Percentiles rank a stretch among this genome's conserved stretches.
Conservation (phyloP, 2,113 vertebrate genomes). For the Ranitomeya variabilis region DNA sequence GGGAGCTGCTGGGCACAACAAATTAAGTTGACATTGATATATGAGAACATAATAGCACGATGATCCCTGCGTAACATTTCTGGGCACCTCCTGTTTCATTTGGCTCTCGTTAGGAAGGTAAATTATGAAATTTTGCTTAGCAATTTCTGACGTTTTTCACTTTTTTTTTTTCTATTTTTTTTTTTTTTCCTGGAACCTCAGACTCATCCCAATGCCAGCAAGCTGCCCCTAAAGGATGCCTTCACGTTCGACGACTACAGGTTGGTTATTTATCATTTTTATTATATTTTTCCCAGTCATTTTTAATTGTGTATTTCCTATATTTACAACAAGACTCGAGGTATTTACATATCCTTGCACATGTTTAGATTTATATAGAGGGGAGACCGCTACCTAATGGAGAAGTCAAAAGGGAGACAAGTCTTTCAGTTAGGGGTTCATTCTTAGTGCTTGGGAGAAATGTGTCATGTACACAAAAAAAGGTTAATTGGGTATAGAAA, state of each 20-base stretch:
- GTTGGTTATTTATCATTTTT: conserved; percentile 73
- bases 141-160: conserved; percentile 75
- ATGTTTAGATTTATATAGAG: no score
- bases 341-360: no score
- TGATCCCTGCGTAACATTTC: conserved; percentile 78
- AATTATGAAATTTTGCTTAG: conserved; percentile 87
- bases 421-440: no score
- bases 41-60: conserved; percentile 84
- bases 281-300: conserved; percentile 59
- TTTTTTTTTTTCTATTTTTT: conserved; percentile 58
- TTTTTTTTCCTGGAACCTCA: conserved; percentile 70
- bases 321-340: no score
- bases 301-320: no score
- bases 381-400: no score
- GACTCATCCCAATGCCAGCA: conserved; percentile 95
- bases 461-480: no score
- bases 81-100: conserved; percentile 81
- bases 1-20: conserved; percentile 93
- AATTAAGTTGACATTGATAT: conserved; percentile 97
- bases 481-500: no score
- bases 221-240: conserved; percentile 95
- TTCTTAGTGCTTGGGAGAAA: no score
- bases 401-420: no score
- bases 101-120: conserved; percentile 88
- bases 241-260: conserved; percentile 99